Percentiles rank a stretch among this genome's conserved stretches.
Conservation (phyloP, 2,888 invertebrate species). For the Machimus rusticus region DNA sequence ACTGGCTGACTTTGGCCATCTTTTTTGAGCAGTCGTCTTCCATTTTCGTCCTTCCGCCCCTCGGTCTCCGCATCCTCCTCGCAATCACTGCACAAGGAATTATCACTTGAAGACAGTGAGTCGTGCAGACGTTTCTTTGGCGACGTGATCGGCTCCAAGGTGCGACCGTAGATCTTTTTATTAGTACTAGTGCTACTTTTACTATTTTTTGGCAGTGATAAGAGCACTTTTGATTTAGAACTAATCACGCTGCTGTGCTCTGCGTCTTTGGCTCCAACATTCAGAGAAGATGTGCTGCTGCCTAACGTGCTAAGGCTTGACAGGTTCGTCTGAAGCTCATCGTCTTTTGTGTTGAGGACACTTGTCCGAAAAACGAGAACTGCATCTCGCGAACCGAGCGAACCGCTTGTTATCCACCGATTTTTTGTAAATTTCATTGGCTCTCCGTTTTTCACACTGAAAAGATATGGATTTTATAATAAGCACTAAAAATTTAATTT, state of each 20-base stretch:
- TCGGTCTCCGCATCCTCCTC: slow-evolving; percentile 54
- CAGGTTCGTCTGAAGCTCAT: slow-evolving; percentile 45
- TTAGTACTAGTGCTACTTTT: slow-evolving; percentile 36
- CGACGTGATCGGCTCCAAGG: slow-evolving; percentile 36
- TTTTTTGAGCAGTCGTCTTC: background rate
- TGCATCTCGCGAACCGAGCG: slow-evolving; percentile 70
- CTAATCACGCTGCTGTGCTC: slow-evolving; percentile 40
- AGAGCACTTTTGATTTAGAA: slow-evolving; percentile 50
- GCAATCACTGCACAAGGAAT: slow-evolving; percentile 59
- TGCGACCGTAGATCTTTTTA: slow-evolving; percentile 21
- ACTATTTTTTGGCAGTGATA: slow-evolving; percentile 51
- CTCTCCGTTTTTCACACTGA: background rate
- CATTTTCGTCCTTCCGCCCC: background rate
- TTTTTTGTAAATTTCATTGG: background rate
- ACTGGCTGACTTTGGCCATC: background rate
- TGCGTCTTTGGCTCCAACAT: slow-evolving; percentile 45
- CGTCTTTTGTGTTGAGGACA: slow-evolving; percentile 62
- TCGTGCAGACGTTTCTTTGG: slow-evolving; percentile 52
- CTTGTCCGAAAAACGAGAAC: slow-evolving; percentile 72
- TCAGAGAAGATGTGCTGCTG: slow-evolving; percentile 42
- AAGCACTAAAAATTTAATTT: background rate
- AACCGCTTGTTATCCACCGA: slow-evolving; percentile 68
- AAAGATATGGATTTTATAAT: background rate
- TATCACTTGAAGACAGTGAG: slow-evolving; percentile 58
- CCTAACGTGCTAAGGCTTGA: background rate